A percentile compares a stretch with the other conserved stretches of the same genome.
Evolutionary conservation across 1,140 invertebrate genomes (phyloP).

Genomic region (Teleopsis dalmanni): DNA sequence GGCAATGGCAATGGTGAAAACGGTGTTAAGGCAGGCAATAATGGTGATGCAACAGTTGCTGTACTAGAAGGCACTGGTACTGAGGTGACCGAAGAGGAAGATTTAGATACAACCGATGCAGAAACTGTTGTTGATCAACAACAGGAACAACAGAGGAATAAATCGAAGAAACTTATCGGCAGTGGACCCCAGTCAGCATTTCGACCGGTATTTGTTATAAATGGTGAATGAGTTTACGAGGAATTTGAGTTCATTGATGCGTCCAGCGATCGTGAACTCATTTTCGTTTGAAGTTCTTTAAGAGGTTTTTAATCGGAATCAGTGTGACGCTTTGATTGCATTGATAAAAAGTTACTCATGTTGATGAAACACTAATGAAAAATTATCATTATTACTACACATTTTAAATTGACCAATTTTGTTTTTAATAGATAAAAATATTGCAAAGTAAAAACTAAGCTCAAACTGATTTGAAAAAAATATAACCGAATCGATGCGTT

Average conservation of each 20-base stretch:
- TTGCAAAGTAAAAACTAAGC: no score
- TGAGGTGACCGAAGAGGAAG: constrained; percentile 10
- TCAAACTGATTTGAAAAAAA: no score
- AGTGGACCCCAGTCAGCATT: constrained; percentile 21
- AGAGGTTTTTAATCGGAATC: no score
- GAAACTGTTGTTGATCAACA: constrained; percentile 1
- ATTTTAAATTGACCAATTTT: no score
- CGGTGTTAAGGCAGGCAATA: constrained; percentile 1
- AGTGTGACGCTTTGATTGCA: no score
- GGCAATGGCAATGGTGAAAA: constrained; percentile 9
- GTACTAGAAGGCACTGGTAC: neutral
- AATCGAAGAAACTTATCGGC: neutral
- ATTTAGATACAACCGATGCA: constrained; percentile 14
- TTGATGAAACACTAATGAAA: no score
- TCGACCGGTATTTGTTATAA: constrained; percentile 41
- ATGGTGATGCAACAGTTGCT: constrained; percentile 2
- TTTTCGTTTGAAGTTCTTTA: constrained; percentile 26
- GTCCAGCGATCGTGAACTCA: constrained; percentile 38
- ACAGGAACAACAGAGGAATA: neutral
- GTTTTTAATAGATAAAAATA: no score
- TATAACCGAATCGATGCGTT: no score
- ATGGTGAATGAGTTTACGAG: constrained; percentile 43
- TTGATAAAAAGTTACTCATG: no score
- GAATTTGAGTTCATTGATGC: constrained; percentile 43
- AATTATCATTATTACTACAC: no score